These are phyloP conservation scores for Calonectris borealis DNA, from an alignment of 2,113 vertebrate species.

Conservation along the genomic window DNA sequence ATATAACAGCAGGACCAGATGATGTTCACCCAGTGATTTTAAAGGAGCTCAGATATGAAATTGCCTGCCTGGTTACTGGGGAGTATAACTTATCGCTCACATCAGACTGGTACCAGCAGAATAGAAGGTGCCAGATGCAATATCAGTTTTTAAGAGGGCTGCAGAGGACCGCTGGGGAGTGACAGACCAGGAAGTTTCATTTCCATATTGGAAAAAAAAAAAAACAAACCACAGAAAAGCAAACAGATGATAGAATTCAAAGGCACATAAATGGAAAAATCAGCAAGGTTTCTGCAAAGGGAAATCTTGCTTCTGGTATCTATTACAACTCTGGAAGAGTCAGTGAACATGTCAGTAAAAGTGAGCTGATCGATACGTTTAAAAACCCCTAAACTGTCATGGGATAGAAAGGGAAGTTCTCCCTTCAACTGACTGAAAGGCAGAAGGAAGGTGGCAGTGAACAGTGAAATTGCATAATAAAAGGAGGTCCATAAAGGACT, in stretches of 20 bases:
- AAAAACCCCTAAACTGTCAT: not conserved
- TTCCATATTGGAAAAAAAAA: not conserved
- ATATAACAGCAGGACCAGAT: not conserved
- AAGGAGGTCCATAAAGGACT: not conserved
- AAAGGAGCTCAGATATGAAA: not conserved
- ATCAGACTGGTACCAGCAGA: not conserved
- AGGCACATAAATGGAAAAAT: not conserved
- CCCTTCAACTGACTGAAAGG: not conserved
- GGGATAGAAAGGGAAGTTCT: not conserved
- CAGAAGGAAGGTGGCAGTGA: not conserved
- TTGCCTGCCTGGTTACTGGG: not conserved
- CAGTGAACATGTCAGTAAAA: not conserved
- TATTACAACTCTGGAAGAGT: not conserved
- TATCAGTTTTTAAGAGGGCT: not conserved
- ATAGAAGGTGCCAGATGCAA: not conserved
- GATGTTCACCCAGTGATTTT: not conserved
- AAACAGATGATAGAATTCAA: not conserved
- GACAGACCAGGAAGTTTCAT: not conserved
- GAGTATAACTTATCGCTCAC: not conserved
- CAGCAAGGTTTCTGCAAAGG: not conserved
- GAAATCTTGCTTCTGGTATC: not conserved
- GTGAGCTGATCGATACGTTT: fast-evolving
- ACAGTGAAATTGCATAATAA: not conserved
- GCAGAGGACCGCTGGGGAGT: not conserved
- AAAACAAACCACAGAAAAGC: not conserved